Evolutionary conservation across 2,797 vertebrate species (phyloP).

Genomic region (Sebastes goodei): DNA sequence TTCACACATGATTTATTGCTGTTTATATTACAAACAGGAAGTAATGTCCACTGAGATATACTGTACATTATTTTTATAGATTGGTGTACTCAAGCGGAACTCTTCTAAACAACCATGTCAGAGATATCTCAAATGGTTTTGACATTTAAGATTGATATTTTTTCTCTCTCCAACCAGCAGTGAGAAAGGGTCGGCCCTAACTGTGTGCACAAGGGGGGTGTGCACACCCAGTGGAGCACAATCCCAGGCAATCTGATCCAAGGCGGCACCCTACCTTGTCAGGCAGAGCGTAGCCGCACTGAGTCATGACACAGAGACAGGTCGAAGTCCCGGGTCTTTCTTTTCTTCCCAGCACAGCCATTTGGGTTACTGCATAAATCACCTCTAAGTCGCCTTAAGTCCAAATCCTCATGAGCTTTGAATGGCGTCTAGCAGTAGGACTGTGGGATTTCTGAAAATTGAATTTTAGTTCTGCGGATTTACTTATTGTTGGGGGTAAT

Average conservation of each 20-base stretch:
- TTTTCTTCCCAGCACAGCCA: constrained; percentile 54
- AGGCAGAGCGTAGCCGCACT: constrained; percentile 45
- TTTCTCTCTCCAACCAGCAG: not conserved
- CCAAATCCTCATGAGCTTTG: constrained; percentile 81
- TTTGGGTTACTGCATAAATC: constrained; percentile 78
- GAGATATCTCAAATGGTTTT: constrained; percentile 40
- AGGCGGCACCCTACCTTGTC: constrained; percentile 50
- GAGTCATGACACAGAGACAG: constrained; percentile 65
- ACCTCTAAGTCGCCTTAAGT: constrained; percentile 81
- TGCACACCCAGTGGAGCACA: constrained; percentile 43
- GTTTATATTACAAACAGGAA: constrained; percentile 16
- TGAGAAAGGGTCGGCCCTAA: constrained; percentile 2
- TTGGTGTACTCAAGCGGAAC: constrained; percentile 33
- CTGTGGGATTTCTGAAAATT: constrained; percentile 79
- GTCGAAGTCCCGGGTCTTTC: constrained; percentile 42
- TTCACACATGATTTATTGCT: constrained; percentile 14
- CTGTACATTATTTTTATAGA: constrained; percentile 13
- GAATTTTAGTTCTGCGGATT: constrained; percentile 82
- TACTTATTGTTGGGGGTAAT: constrained; percentile 79
- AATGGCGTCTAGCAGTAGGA: constrained; percentile 76
- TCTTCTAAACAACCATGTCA: constrained; percentile 40
- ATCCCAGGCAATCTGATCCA: constrained; percentile 56
- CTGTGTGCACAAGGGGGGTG: constrained; percentile 27
- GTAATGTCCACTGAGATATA: constrained; percentile 13
- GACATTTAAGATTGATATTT: constrained; percentile 55